These are phyloP conservation scores for Carassius gibelio DNA, from an alignment of 2,113 vertebrate genomes.

Conservation along the genomic window DNA sequence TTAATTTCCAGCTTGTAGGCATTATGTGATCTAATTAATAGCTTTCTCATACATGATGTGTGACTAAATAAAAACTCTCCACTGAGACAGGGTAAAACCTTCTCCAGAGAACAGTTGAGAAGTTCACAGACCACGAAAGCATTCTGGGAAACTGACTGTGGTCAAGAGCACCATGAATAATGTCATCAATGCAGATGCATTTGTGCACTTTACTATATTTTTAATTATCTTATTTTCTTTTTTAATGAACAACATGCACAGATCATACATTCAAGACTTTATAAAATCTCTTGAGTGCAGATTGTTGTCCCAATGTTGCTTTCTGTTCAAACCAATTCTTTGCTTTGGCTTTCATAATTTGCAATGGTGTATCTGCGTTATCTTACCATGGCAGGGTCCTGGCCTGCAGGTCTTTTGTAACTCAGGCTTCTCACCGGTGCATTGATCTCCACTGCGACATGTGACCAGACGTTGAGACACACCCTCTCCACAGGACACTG, in stretches of 20 bases:
- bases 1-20: neutral
- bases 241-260: neutral
- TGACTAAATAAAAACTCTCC: too few species aligned
- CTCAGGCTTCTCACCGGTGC: conserved; percentile 84
- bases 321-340: neutral
- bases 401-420: conserved; percentile 77
- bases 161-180: conserved; percentile 12
- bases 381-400: conserved; percentile 84
- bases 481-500: conserved; percentile 91
- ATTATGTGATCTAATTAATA: neutral
- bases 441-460: conserved; percentile 84
- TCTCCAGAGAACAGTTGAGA: conserved; percentile 2
- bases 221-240: neutral
- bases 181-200: neutral
- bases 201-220: conserved; percentile 3
- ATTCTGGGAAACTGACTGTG: neutral
- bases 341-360: neutral
- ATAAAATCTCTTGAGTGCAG: neutral
- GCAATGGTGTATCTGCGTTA: neutral
- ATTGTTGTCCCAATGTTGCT: neutral
- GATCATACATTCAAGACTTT: neutral
- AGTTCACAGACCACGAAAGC: conserved; percentile 10
- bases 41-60: neutral
- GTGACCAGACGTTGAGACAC: conserved; percentile 81
- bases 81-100: neutral